Evolutionary conservation across 2,888 invertebrate genomes (phyloP).

Genomic region (Perdita meconis): DNA sequence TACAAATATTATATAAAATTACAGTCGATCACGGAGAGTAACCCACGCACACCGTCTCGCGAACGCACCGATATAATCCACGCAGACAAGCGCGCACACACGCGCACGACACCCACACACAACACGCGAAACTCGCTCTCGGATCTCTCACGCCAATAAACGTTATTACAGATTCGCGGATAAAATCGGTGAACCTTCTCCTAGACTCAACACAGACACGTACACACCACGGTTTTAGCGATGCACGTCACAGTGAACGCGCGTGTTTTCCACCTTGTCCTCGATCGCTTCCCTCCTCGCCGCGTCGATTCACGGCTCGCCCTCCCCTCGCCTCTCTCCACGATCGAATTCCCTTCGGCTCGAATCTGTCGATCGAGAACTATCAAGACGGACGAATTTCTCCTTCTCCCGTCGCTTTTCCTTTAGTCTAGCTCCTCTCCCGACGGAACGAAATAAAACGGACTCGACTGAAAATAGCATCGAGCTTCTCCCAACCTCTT

Average conservation of each 20-base stretch:
- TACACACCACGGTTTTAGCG: conserved; percentile 23
- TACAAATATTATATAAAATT: conserved; percentile 84
- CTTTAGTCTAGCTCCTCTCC: background rate
- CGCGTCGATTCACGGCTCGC: background rate
- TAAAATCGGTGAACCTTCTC: conserved; percentile 64
- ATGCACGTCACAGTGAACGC: conserved; percentile 24
- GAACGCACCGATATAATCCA: conserved; percentile 55
- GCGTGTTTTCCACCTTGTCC: background rate
- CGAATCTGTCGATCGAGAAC: no score
- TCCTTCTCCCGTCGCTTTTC: background rate
- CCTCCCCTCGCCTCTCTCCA: background rate
- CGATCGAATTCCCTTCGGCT: conserved; percentile 1
- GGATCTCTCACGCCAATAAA: conserved; percentile 37
- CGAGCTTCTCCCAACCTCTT: no score
- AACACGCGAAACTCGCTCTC: conserved; percentile 30
- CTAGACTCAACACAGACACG: conserved; percentile 44
- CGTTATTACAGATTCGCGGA: conserved; percentile 67
- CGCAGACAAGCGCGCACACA: conserved; percentile 58
- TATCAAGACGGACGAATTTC: conserved; percentile 2
- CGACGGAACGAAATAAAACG: background rate
- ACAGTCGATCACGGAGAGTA: conserved; percentile 82
- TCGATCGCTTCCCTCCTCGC: conserved; percentile 3
- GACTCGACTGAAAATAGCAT: background rate
- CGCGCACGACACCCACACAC: conserved; percentile 37
- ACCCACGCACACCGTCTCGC: conserved; percentile 69